Evolutionary conservation across 2,797 vertebrate species (phyloP).

Genomic region (Myotis vivesi): DNA sequence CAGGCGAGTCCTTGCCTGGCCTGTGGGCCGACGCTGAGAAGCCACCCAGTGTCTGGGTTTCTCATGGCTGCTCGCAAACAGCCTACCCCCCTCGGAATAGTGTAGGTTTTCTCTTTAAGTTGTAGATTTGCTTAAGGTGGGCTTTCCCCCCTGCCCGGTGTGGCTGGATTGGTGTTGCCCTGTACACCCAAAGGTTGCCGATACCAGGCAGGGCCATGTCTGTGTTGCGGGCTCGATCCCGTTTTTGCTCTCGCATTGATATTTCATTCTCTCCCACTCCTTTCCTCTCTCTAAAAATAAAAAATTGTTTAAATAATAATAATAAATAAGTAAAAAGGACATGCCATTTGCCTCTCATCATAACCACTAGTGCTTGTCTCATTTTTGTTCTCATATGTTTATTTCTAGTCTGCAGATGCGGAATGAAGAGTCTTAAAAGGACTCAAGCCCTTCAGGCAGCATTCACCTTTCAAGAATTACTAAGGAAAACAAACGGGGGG

Average conservation of each 20-base stretch:
- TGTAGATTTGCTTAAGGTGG: slow-evolving; percentile 30
- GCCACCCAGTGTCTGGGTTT: not conserved
- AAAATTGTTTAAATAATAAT: not conserved
- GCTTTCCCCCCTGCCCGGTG: not conserved
- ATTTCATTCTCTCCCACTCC: not conserved
- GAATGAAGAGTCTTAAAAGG: too few species aligned
- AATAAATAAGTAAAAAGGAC: too few species aligned
- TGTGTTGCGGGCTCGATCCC: not conserved
- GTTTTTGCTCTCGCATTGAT: not conserved
- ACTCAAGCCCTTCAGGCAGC: too few species aligned
- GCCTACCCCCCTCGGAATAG: not conserved
- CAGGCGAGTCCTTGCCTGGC: not conserved
- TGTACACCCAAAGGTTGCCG: not conserved
- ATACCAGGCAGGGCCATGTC: not conserved
- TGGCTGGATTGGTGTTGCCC: not conserved
- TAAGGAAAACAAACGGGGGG: too few species aligned
- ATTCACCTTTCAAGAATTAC: too few species aligned
- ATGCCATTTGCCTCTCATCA: too few species aligned
- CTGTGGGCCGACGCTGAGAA: not conserved
- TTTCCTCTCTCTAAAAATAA: not conserved
- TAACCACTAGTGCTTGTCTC: too few species aligned
- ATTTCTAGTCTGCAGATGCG: too few species aligned
- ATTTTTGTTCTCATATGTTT: too few species aligned
- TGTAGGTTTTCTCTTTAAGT: not conserved
- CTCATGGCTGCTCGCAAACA: not conserved